Evolutionary conservation across 2,888 invertebrate species (phyloP), one percentile per base, ranked within the genome.

Genomic region (Belgica antarctica): DNA sequence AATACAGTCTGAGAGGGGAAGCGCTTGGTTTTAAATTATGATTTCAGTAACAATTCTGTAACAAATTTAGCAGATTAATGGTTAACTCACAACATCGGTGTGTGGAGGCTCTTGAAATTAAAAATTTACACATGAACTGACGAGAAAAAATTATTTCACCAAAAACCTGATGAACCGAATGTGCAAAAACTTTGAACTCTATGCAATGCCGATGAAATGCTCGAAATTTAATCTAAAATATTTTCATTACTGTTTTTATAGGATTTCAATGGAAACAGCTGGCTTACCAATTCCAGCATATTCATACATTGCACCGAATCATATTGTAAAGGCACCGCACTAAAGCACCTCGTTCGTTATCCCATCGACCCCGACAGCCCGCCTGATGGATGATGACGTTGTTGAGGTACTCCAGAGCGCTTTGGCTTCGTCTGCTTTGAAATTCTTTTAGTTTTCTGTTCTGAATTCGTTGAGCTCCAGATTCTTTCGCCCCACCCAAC

Each of bases 181-280:
- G 15, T 41, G 41, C 41, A 15, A 41, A n/a, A n/a, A n/a, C n/a
- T 41, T n/a, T 41, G 41, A 41, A 41, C 15, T 41, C 15, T 41
- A 41, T 41, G 41, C 41, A 41, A n/a, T n/a, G n/a, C n/a, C n/a
- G n/a, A n/a, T n/a, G 41, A 41, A n/a, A 10, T 5, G n/a, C n/a
- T n/a, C n/a, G n/a, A 22, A 57, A 61, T 61, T 61, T 61, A 25
- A 27, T 65, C 36, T 65, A 22, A 24, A 47, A 2, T 12, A 19
- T 31, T 65, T 24, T n/a, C 71, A 68, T 70, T 22, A 34, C 71
- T 71, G 72, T 78, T 78, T 46, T 61, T 87, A 72, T 87, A 94
- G 94, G 87, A 93, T 94, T 90, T 91, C 93, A 72, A 92, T 94
- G 92, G 94, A 94, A 85, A 94, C 94, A 71, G 92, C 94, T 75